Percentiles rank a stretch among this genome's conserved stretches.
Evolutionary conservation across 2,113 vertebrate species (phyloP).

Genomic region (Campylomormyrus tamandua): DNA sequence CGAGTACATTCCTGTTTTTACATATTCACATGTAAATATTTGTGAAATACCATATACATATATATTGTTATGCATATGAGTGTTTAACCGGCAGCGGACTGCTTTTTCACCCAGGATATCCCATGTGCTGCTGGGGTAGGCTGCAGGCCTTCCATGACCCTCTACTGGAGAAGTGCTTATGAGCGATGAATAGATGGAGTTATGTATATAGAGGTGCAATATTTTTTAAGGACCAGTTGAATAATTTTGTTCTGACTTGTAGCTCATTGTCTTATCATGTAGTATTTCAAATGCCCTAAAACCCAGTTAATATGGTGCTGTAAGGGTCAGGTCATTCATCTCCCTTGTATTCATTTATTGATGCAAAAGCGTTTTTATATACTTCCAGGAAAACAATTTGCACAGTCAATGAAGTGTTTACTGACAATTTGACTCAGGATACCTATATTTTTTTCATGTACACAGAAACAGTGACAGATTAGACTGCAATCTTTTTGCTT

Average conservation of each 20-base stretch:
- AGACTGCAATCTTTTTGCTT: background rate
- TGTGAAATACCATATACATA: background rate
- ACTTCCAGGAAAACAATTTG: background rate
- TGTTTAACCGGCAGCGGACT: background rate
- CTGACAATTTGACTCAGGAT: conserved; percentile 2
- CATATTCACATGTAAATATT: background rate
- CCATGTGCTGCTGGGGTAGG: background rate
- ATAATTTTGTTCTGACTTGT: background rate
- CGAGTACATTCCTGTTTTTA: background rate
- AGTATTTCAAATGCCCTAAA: background rate
- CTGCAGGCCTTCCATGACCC: background rate
- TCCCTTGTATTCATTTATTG: conserved; percentile 1
- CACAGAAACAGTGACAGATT: background rate
- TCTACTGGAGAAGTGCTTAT: background rate
- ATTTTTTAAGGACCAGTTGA: background rate
- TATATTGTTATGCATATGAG: background rate
- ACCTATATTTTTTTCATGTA: background rate
- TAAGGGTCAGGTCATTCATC: background rate
- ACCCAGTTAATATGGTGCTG: background rate
- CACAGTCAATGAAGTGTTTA: background rate
- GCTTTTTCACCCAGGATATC: background rate
- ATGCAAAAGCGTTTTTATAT: background rate
- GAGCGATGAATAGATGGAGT: background rate
- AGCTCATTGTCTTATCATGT: background rate
- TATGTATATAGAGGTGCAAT: conserved; percentile 2